These are phyloP conservation scores for Silurus glanis DNA, from an alignment of 2,113 vertebrate species.

Conservation along the genomic window DNA sequence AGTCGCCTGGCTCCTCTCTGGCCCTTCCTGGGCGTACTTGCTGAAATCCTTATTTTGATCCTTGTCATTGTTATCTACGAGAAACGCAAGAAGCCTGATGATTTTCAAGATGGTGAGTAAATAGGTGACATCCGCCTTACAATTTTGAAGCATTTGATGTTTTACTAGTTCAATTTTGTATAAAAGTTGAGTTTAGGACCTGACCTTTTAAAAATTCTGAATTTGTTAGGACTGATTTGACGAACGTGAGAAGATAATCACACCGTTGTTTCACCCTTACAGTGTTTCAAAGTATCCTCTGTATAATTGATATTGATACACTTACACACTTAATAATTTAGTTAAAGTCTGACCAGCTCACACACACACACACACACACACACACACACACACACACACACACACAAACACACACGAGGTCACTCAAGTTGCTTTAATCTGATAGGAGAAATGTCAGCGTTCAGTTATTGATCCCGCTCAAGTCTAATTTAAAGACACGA, in stretches of 20 bases:
- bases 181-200: not conserved
- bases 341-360: constrained; percentile 44
- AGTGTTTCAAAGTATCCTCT: constrained; percentile 21
- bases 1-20: constrained; percentile 93
- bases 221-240: constrained; percentile 1
- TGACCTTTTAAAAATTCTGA: not conserved
- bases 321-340: constrained; percentile 66
- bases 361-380: constrained; percentile 51
- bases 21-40: constrained; percentile 94
- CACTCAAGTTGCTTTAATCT: constrained; percentile 61
- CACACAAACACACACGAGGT: constrained; percentile 52
- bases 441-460: constrained; percentile 63
- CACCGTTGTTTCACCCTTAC: not conserved
- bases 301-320: constrained; percentile 49
- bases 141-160: not conserved
- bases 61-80: constrained; percentile 97
- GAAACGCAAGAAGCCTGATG: constrained; percentile 98
- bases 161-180: not conserved
- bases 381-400: constrained; percentile 51
- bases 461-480: constrained; percentile 63
- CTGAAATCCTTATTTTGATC: constrained; percentile 91
- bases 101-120: constrained; percentile 91
- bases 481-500: constrained; percentile 44
- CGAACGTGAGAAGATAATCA: not conserved
- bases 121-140: not conserved